Percentiles rank a stretch among this genome's conserved stretches.
phyloP scores from a whole-genome alignment of 2,888 invertebrate species.

The Lepeophtheirus nordmannii region DNA sequence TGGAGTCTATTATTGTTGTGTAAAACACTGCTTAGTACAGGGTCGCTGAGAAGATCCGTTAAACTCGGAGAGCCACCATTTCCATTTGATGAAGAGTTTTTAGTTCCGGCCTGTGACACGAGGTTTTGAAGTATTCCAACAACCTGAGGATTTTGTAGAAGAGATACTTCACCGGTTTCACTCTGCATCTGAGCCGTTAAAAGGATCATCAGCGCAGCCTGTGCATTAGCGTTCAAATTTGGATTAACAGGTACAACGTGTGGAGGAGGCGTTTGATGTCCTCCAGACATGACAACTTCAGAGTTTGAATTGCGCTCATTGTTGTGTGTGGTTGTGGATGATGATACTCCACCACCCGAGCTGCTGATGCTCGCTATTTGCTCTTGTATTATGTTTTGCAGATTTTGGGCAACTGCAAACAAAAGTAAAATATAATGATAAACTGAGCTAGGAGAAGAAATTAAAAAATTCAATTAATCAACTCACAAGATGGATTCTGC shows the following conservation, averaged over 20 bases:
- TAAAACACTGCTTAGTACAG: not conserved
- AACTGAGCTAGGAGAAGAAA: too few species aligned
- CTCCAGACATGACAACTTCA: slow-evolving; percentile 1
- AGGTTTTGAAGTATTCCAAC: slow-evolving; percentile 32
- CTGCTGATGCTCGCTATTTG: slow-evolving; percentile 15
- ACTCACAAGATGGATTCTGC: slow-evolving; percentile 21
- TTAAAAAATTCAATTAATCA: not conserved
- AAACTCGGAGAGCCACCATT: slow-evolving; percentile 13
- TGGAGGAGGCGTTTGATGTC: slow-evolving; percentile 17
- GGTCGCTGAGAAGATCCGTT: slow-evolving; percentile 3
- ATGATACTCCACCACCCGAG: not conserved
- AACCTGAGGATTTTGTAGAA: slow-evolving; percentile 32
- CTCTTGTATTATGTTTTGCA: slow-evolving; percentile 23
- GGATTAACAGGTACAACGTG: not conserved
- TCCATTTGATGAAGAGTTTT: slow-evolving; percentile 5
- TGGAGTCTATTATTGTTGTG: not conserved
- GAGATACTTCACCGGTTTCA: slow-evolving; percentile 28
- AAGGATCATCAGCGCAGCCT: slow-evolving; percentile 33
- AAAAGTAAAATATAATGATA: not conserved
- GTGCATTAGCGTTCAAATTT: slow-evolving; percentile 30
- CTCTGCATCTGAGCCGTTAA: slow-evolving; percentile 33
- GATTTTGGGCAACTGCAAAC: slow-evolving; percentile 16
- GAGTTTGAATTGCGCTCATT: not conserved
- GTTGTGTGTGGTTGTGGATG: not conserved
- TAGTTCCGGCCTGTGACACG: slow-evolving; percentile 27